Percentiles rank a stretch among this genome's conserved stretches.
Evolutionary conservation across 2,113 vertebrate species (phyloP).

Genomic region (Centropus unirufus): DNA sequence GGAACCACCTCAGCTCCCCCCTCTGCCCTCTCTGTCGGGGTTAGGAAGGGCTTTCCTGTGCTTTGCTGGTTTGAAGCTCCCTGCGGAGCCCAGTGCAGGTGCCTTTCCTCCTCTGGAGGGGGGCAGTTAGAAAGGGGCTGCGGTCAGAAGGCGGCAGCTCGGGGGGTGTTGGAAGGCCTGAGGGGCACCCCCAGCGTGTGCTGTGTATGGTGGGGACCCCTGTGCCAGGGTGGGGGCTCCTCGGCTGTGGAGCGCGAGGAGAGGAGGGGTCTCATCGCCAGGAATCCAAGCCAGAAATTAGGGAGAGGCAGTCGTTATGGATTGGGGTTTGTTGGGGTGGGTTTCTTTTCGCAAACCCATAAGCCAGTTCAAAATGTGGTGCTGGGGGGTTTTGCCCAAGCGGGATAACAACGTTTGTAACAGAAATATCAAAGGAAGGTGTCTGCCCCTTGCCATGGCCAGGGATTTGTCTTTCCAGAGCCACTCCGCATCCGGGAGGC

Average conservation of each 20-base stretch:
- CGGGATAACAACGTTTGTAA: neutral
- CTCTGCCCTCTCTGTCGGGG: neutral
- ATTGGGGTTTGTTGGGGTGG: neutral
- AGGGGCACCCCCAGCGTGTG: neutral
- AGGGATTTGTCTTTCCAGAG: neutral
- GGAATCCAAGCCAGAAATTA: neutral
- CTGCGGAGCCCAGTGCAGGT: neutral
- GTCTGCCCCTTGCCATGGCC: neutral
- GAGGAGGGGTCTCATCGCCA: neutral
- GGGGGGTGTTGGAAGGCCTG: accelerated
- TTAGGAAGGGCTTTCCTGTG: neutral
- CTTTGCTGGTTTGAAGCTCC: neutral
- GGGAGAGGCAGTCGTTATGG: neutral
- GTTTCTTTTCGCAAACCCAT: neutral
- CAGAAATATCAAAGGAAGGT: neutral
- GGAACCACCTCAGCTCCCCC: neutral
- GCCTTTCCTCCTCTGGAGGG: neutral
- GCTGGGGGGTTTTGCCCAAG: neutral
- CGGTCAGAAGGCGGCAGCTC: neutral
- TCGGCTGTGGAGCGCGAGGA: neutral
- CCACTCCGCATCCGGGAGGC: neutral
- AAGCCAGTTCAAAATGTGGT: neutral
- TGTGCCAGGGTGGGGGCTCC: neutral
- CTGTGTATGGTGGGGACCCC: neutral
- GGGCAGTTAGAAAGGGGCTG: accelerated